Base-by-base conservation (phyloP, 2,888 invertebrate genomes). In the Muscina levida region DNA sequence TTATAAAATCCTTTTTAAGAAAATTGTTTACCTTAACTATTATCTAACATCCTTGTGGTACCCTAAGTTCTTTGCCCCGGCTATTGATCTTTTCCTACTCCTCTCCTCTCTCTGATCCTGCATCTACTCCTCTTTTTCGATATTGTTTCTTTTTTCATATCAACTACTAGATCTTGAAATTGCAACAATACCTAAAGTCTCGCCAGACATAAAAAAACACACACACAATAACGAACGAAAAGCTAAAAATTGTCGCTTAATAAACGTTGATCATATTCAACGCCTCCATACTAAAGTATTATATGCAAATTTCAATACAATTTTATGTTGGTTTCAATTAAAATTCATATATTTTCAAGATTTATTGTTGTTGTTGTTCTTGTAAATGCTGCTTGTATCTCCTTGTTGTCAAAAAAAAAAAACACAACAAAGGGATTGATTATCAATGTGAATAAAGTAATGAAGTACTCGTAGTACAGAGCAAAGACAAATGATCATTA, bases 301-400 rank as follows among this genome's bases (percentile, higher is more conserved):
- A 71, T 77, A 81, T 81, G 81, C 74, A 77, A 81, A 81, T 81
- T 81, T 74, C 39, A 77, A 66, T 79, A 76, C 72, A 46, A 70
- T 51, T 62, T 66, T 59, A 11, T 44, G 31, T 31, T 2, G 15
- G 22, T n/a, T 81, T 81, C 66, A 80, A 81, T 77, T 74, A 81
- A 81, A 77, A 77, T 77, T 77, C 74, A 74, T 73, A 67, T 42
- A 57, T 57, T 74, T 59, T 48, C n/a, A n/a, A n/a, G n/a, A n/a
- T n/a, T n/a, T n/a, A n/a, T n/a, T n/a, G 31, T 53, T 6, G 22
- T 72, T 48, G n/a, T 48, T 13, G 15, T 48, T 48, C 17, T 11
- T 44, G 5, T 48, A 1, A 48, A 5, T 48, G n/a, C n/a, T n/a
- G n/a, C n/a, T n/a, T n/a, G n/a, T n/a, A n/a, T n/a, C n/a, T n/a